These are phyloP conservation scores for Phyto melanocephala DNA, from an alignment of 2,888 invertebrate genomes.

Conservation along the genomic window DNA sequence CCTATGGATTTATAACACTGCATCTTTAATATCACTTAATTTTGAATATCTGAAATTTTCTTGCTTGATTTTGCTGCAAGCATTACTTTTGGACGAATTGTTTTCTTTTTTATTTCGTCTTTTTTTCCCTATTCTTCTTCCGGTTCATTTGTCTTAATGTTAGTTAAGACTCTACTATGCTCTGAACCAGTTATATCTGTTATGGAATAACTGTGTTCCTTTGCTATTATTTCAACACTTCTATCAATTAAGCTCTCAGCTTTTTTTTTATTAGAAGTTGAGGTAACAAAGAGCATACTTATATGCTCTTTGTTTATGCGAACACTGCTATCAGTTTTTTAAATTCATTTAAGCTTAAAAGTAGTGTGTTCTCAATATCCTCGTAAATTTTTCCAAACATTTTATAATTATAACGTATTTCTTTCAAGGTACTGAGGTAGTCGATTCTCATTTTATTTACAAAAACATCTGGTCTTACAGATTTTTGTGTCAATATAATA, in stretches of 20 bases:
- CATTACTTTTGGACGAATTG: not conserved
- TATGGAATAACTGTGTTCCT: not conserved
- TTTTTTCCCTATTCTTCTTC: not conserved
- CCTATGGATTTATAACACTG: too few relatives aligned
- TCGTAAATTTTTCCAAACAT: not conserved
- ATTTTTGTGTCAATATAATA: not conserved
- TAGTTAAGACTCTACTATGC: too few relatives aligned
- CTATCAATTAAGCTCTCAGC: not conserved
- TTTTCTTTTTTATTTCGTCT: too few relatives aligned
- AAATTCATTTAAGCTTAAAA: not conserved
- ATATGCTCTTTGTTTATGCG: not conserved
- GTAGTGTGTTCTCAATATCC: not conserved
- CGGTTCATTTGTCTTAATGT: not conserved
- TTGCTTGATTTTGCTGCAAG: not conserved
- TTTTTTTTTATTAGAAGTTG: not conserved
- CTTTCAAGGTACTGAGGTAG: not conserved
- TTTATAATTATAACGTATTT: not conserved
- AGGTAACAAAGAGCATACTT: not conserved
- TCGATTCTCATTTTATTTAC: not conserved
- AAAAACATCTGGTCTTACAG: conserved; percentile 9
- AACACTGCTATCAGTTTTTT: not conserved
- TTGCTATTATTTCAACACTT: not conserved
- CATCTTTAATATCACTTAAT: too few relatives aligned
- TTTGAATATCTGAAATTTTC: too few relatives aligned
- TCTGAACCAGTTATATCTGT: too few relatives aligned